Base-by-base conservation (phyloP, 2,888 invertebrate species). In the Brachyptera risi region DNA sequence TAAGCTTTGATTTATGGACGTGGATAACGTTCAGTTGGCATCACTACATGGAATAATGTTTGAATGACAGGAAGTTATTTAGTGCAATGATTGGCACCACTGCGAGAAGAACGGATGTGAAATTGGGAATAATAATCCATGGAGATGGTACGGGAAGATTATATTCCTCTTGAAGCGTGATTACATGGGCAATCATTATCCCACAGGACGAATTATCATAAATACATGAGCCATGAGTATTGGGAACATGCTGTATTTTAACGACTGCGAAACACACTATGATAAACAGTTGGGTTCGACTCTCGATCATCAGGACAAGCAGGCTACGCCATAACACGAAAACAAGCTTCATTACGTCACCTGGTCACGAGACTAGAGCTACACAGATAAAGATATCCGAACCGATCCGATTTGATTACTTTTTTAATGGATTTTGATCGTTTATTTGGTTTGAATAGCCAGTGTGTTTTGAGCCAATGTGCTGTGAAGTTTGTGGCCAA, bases 61-160 rank as follows among this genome's bases (percentile, higher is more conserved):
- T n/a, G n/a, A n/a, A n/a, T n/a, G 47, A 24, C 47, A 21, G 47
- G 47, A 47, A 47, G 47, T n/a, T 47, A 47, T 47, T 47, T 38
- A 3, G 38, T 42, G 19, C 47, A 24, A 24, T 54, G 54, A 54
- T 54, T 54, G 54, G 37, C 54, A 37, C 35, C 37, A 35, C 5
- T 54, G 7, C 23, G 37, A 54, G 54, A 35, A 38, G 54, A 37
- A 35, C 54, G 54, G 54, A 54, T 37, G 54, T 54, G n/a, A n/a
- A 13, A 47, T 47, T 24, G 47, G 21, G 47, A 47, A 47, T 47
- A 47, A 24, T 47, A 47, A 47, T 24, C 26, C 24, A 17, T 26
- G 31, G 50, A 27, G 50, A 51, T 51, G 50, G 26, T 27, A 3
- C 50, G 26, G 26, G 50, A 51, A 51, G 50, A 51, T 51, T 51